Base-by-base conservation (phyloP, 2,113 vertebrate species). In the Pontoporia blainvillei region DNA sequence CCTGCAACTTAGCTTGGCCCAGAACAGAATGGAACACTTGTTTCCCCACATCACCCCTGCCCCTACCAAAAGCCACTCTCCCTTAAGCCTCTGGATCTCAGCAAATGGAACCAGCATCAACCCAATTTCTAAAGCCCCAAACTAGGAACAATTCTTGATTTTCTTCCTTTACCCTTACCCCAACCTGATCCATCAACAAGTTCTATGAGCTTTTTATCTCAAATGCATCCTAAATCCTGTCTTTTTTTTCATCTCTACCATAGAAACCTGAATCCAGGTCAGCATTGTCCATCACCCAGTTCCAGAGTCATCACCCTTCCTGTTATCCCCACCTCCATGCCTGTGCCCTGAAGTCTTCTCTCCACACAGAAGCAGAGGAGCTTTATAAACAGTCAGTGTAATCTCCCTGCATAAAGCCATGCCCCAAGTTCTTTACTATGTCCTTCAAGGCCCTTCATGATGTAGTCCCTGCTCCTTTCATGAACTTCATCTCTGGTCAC, bases 251-350 rank as follows among this genome's bases (percentile, higher is more conserved):
- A 49, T 20, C 64, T 73, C 46, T 27, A 13, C 18, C 9, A 3
- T 12, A 46, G 49, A 86, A 73, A 82, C 41, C 12, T 0, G 4
- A 46, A 44, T 66, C 49, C n/a, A n/a, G 44, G 12, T 21, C 27
- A 81, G 23, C 39, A 15, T 5, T 2, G 36, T 23, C 15, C 17
- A 21, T 29, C n/a, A 21, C 20, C 41, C 21, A 57, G 31, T 3
- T 27, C 17, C 23, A 52, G 15, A 1, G 8, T 6, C 85, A n/a
- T 8, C 0, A 12, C 21, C 17, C 0, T 46, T 10, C 34, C 9
- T 8, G 21, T 5, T 3, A 7, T 39, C 8, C 21, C 41, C 25
- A 8, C 13, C 57, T 7, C 79, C 81, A 10, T 1, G 3, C 5
- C 13, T 41, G 5, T 31, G 10, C 6, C 54, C 20, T 82, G 34